Base-by-base conservation (phyloP, 2,797 vertebrate genomes). In the Crenichthys baileyi region DNA sequence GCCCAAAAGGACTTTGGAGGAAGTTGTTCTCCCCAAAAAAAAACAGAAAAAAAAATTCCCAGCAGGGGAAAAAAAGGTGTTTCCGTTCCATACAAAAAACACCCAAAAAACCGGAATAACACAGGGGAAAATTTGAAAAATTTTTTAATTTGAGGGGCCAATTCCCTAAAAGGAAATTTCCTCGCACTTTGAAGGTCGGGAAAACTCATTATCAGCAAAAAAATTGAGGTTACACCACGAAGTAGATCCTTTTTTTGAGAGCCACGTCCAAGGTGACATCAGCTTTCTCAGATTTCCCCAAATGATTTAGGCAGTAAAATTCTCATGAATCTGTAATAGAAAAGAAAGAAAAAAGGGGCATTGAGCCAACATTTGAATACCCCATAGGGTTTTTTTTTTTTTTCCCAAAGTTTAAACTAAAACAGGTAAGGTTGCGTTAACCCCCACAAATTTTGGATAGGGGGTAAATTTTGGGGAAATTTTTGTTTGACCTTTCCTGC, bases 321-420 rank as follows among this genome's bases (percentile, higher is more conserved):
- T 29, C 73, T 75, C 26, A 89, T 81, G 41, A 80, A 85, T 85
- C 46, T 51, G 29, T 72, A 36, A 22, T 46, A 58, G 24, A 82
- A 74, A 82, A 65, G 68, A 26, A 70, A 68, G 48, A 74, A 78
- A 83, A 51, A 31, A 13, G 63, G 31, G 63, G 31, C 50, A 53
- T 31, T 85, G 75, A 87, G 72, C 24, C 71, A 80, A 75, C 63
- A 78, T n/a, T n/a, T 89, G 58, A 88, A 84, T 56, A 48, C 11
- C 60, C 31, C 0, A 0, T 8, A 56, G 85, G 77, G 77, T n/a
- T n/a, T n/a, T n/a, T n/a, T n/a, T n/a, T n/a, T n/a, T n/a, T n/a
- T n/a, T n/a, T n/a, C n/a, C n/a, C n/a, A n/a, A n/a, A n/a, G n/a
- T n/a, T n/a, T n/a, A n/a, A n/a, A n/a, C n/a, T n/a, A n/a, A n/a